phyloP scores from a whole-genome alignment of 2,113 vertebrate genomes.

The Halichoerus grypus region DNA sequence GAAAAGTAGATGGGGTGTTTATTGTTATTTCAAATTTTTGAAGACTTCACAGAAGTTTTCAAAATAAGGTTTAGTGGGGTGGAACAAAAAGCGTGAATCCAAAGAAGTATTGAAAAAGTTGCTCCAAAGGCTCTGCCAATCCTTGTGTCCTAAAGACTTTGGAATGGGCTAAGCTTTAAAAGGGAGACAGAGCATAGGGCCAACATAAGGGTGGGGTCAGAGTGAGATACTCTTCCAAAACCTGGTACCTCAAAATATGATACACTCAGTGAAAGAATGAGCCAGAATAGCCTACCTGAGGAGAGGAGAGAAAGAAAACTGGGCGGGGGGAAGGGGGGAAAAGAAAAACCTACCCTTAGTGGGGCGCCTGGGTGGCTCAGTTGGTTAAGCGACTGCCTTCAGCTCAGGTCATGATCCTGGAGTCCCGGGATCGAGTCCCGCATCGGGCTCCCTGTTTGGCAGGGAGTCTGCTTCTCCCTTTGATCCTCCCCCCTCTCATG shows the following conservation, averaged over 20 bases:
- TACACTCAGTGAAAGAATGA: neutral
- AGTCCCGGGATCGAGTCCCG: too few species aligned
- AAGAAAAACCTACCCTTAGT: too few species aligned
- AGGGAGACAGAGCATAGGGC: neutral
- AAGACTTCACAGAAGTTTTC: constrained; percentile 4
- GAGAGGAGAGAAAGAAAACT: neutral
- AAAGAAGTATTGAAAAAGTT: neutral
- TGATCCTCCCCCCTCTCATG: too few species aligned
- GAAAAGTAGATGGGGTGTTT: neutral
- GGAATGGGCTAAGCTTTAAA: neutral
- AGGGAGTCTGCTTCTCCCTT: too few species aligned
- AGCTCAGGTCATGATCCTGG: too few species aligned
- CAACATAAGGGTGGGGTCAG: neutral
- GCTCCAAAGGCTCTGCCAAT: neutral
- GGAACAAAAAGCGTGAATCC: neutral
- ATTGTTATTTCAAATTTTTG: neutral
- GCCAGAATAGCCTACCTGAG: neutral
- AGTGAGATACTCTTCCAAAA: constrained; percentile 1
- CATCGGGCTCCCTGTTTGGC: too few species aligned
- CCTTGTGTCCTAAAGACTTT: neutral
- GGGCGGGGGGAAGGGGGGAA: neutral
- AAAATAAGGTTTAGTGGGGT: neutral
- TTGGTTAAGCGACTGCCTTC: too few species aligned
- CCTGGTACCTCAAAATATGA: neutral
- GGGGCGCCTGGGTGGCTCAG: too few species aligned